A percentile compares a stretch with the other conserved stretches of the same genome.
These are phyloP conservation scores for Zaprionus lachaisei DNA, from an alignment of 1,140 invertebrate genomes.

Conservation along the genomic window DNA sequence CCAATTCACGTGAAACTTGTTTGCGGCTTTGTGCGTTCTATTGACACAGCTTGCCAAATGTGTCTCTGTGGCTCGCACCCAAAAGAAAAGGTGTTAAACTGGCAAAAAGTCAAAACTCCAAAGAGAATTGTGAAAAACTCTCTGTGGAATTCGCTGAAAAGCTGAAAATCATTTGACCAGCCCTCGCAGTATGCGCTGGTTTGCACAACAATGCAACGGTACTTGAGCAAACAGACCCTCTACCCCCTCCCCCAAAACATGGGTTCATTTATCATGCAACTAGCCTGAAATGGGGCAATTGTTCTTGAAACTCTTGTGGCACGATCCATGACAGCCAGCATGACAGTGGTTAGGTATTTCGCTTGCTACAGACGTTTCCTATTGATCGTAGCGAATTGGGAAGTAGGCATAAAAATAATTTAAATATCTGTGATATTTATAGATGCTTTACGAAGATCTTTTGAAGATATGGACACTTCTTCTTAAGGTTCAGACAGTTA, in stretches of 20 bases:
- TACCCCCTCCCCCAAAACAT: conserved; percentile 24
- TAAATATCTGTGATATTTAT: not conserved
- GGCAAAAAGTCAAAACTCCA: conserved; percentile 75
- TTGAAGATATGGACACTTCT: too few species aligned
- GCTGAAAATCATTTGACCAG: conserved; percentile 67
- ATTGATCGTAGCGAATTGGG: conserved; percentile 21
- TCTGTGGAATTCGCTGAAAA: conserved; percentile 64
- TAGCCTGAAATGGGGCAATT: conserved; percentile 28
- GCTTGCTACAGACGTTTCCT: not conserved
- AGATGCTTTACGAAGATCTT: too few species aligned
- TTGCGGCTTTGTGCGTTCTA: conserved; percentile 58
- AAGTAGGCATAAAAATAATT: conserved; percentile 1
- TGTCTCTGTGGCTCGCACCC: conserved; percentile 7
- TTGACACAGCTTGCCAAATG: conserved; percentile 76
- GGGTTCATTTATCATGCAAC: conserved; percentile 63
- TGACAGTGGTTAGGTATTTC: not conserved
- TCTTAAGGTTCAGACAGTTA: not conserved
- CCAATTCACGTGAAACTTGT: conserved; percentile 73
- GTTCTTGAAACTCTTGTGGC: conserved; percentile 47
- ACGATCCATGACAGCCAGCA: conserved; percentile 46
- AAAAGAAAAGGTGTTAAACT: conserved; percentile 80
- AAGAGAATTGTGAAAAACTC: conserved; percentile 8
- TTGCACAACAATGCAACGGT: conserved; percentile 34
- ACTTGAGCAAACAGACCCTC: conserved; percentile 72
- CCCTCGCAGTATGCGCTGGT: conserved; percentile 37